These are phyloP conservation scores for Osmoderma eremita DNA, from an alignment of 2,888 invertebrate genomes.

Conservation along the genomic window DNA sequence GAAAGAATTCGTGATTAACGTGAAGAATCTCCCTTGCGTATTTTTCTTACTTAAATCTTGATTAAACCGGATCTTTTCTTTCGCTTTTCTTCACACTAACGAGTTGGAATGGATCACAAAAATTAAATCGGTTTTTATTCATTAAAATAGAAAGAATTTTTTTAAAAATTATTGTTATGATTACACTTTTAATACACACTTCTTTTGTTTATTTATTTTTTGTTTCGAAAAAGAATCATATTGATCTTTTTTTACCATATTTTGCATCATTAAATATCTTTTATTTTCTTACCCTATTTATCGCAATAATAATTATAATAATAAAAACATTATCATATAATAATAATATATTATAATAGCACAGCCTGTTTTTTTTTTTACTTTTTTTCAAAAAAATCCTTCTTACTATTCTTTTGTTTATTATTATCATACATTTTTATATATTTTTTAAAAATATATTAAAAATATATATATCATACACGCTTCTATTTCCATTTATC, in stretches of 20 bases:
- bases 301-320: not conserved
- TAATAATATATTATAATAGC: slow-evolving; percentile 48
- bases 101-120: slow-evolving; percentile 57
- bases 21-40: slow-evolving; percentile 47
- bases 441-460: too few relatives aligned
- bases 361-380: slow-evolving; percentile 44
- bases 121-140: slow-evolving; percentile 28
- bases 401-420: slow-evolving; percentile 5
- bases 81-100: slow-evolving; percentile 51
- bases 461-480: too few relatives aligned
- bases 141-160: slow-evolving; percentile 34
- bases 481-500: too few relatives aligned
- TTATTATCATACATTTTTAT: not conserved
- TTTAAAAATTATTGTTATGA: slow-evolving; percentile 9
- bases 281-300: not conserved
- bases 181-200: slow-evolving; percentile 13
- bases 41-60: not conserved
- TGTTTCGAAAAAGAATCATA: too few relatives aligned
- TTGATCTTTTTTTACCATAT: not conserved
- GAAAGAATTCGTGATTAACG: slow-evolving; percentile 52
- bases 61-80: not conserved
- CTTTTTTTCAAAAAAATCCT: slow-evolving; percentile 5
- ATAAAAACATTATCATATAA: slow-evolving; percentile 13
- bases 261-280: not conserved
- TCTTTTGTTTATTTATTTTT: too few relatives aligned